phyloP scores from a whole-genome alignment of 2,797 vertebrate species.

The Poeciliopsis presidionis region DNA sequence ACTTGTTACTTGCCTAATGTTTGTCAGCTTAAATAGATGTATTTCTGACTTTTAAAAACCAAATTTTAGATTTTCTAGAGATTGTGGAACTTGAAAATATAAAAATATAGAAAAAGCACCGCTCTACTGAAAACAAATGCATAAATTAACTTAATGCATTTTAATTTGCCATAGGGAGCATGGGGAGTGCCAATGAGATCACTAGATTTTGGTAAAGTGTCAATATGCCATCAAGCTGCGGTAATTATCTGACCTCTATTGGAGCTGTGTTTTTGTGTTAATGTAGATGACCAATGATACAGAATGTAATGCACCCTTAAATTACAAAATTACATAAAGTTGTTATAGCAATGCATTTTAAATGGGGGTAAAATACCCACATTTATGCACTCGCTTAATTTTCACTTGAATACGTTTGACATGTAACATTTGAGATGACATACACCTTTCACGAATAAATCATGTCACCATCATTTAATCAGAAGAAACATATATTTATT shows the following conservation, averaged over 20 bases:
- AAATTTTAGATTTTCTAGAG: not conserved
- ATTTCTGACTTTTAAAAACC: not conserved
- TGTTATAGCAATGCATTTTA: too few species aligned
- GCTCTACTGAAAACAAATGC: not conserved
- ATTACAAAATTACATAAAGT: too few species aligned
- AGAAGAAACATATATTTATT: not conserved
- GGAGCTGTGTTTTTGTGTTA: too few species aligned
- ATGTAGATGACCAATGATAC: too few species aligned
- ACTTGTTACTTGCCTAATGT: not conserved
- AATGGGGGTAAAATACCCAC: too few species aligned
- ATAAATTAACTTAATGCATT: not conserved
- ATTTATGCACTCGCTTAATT: too few species aligned
- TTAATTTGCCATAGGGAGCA: not conserved
- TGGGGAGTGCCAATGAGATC: not conserved
- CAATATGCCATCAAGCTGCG: not conserved
- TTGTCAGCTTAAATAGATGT: not conserved
- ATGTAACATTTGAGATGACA: too few species aligned
- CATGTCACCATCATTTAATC: not conserved
- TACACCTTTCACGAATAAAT: too few species aligned
- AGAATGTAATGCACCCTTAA: too few species aligned
- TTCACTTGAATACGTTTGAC: too few species aligned
- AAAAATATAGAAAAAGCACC: not conserved
- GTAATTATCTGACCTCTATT: too few species aligned
- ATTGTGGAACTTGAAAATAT: not conserved
- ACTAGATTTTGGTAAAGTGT: not conserved